Evolutionary conservation across 2,888 invertebrate genomes (phyloP), one percentile per base, ranked within the genome.

Genomic region (Dicyrtoma fusca): DNA sequence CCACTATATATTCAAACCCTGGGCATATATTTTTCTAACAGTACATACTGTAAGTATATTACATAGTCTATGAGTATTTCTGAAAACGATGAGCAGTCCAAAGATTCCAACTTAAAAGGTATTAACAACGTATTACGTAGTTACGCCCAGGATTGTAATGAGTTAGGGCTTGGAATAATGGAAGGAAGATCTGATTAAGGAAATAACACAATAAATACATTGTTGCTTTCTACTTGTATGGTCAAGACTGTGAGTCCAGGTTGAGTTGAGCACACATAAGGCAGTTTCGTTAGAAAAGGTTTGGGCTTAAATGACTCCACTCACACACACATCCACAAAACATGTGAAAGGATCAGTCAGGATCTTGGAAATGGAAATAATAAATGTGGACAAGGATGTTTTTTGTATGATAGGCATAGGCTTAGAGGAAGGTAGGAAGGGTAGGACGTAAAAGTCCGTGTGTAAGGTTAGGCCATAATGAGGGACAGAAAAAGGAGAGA

Each of bases 261-360:
- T 5, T 8, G 34, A 34, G 34, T 34, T 34, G 34, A 34, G 34
- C 34, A 34, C 34, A 34, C 34, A 34, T 34, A 8, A 34, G n/a
- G n/a, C n/a, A n/a, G n/a, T n/a, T n/a, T n/a, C n/a, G n/a, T n/a
- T n/a, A n/a, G n/a, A n/a, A n/a, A n/a, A n/a, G n/a, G n/a, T n/a
- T n/a, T n/a, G n/a, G n/a, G n/a, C n/a, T n/a, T n/a, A n/a, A n/a
- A n/a, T n/a, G n/a, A n/a, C n/a, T n/a, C n/a, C n/a, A n/a, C n/a
- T n/a, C n/a, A n/a, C n/a, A n/a, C n/a, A n/a, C n/a, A n/a, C n/a
- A n/a, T n/a, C n/a, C n/a, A n/a, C n/a, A n/a, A 68, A 68, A 57
- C 68, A 57, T 68, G 57, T 57, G 68, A 42, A 68, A 68, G 57
- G 68, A 57, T 68, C 68, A 68, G 45, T 51, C 17, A 21, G 57